A percentile compares a stretch with the other conserved stretches of the same genome.
Conservation (phyloP, 2,888 invertebrate species). For the Mythimna pallens region DNA sequence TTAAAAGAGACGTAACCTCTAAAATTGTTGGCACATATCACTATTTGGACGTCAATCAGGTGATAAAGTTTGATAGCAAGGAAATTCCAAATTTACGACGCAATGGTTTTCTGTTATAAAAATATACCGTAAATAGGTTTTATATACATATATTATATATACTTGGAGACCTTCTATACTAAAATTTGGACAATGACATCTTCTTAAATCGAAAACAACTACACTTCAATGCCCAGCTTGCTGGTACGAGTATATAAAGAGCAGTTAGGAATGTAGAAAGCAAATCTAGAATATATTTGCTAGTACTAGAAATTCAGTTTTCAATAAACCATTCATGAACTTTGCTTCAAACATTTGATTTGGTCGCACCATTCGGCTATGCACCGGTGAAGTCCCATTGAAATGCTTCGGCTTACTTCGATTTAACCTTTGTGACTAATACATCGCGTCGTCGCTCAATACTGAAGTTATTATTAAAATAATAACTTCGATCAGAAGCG, state of each 20-base stretch:
- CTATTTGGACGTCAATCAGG: constrained; percentile 48
- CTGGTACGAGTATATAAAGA: not conserved
- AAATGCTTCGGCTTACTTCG: constrained; percentile 6
- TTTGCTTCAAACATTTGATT: constrained; percentile 12
- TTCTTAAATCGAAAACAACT: not conserved
- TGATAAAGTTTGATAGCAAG: constrained; percentile 54
- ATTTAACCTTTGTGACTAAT: constrained; percentile 1
- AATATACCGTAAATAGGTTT: constrained; percentile 39
- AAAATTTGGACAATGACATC: not conserved
- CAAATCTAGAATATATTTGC: constrained; percentile 14
- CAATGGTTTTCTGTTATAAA: constrained; percentile 47
- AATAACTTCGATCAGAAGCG: too few species aligned
- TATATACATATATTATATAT: constrained; percentile 1
- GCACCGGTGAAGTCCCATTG: not conserved
- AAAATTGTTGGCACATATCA: constrained; percentile 37
- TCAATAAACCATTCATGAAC: constrained; percentile 33
- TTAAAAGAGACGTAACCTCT: constrained; percentile 21
- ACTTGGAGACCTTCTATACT: constrained; percentile 3
- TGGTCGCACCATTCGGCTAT: not conserved
- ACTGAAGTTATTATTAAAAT: not conserved
- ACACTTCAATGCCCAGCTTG: not conserved
- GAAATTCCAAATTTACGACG: constrained; percentile 55
- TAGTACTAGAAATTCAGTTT: constrained; percentile 11
- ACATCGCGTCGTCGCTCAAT: not conserved
- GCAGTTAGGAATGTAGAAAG: not conserved